A percentile compares a stretch with the other conserved stretches of the same genome.
phyloP scores from a whole-genome alignment of 92 coral and sea anemone genomes.

The Palythoa grandiflora region DNA sequence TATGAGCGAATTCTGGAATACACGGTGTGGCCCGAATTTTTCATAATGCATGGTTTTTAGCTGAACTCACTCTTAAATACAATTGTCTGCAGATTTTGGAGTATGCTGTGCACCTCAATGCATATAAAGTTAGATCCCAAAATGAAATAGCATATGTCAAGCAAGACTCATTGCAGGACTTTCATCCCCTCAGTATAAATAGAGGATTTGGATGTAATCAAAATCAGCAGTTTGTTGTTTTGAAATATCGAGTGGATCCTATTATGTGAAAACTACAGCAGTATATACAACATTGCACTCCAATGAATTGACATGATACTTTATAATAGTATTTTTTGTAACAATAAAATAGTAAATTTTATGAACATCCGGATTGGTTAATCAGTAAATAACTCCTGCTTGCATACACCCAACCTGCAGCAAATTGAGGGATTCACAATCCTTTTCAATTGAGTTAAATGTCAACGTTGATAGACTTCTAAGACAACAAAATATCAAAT shows the following conservation, averaged over 20 bases:
- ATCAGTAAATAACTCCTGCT: not conserved
- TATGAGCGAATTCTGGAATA: too few species aligned
- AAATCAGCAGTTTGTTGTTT: constrained; percentile 41
- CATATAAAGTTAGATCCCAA: constrained; percentile 13
- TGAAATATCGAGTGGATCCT: constrained; percentile 55
- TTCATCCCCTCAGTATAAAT: constrained; percentile 56
- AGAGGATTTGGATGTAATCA: constrained; percentile 55
- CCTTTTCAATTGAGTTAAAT: not conserved
- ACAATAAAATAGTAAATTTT: not conserved
- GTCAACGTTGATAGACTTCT: not conserved
- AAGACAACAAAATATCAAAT: not conserved
- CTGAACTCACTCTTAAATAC: too few species aligned
- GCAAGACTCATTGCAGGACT: constrained; percentile 47
- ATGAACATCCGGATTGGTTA: not conserved
- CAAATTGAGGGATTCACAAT: not conserved
- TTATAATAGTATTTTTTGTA: constrained; percentile 1
- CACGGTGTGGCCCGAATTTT: too few species aligned
- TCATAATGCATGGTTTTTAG: too few species aligned
- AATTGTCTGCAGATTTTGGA: constrained; percentile 29
- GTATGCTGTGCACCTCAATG: constrained; percentile 52
- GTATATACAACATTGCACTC: constrained; percentile 3
- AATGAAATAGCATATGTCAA: constrained; percentile 40
- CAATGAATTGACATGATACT: constrained; percentile 5
- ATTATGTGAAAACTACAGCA: constrained; percentile 21
- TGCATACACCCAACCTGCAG: constrained; percentile 21